phyloP scores from a whole-genome alignment of 2,797 vertebrate species.

The Sebastes taczanowskii region DNA sequence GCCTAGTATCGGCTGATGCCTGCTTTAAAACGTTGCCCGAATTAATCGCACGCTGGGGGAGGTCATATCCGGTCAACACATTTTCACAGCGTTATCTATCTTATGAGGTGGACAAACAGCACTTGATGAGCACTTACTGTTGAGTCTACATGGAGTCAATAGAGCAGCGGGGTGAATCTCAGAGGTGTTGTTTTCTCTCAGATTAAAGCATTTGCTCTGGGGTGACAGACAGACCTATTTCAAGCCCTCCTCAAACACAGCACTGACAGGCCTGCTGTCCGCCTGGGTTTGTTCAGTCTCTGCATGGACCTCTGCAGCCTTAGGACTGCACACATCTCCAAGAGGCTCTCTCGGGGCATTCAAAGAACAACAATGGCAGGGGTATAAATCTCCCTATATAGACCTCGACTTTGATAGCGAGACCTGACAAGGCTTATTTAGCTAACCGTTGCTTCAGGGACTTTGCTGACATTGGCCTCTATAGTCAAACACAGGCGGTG shows the following conservation, averaged over 20 bases:
- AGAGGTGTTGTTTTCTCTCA: slow-evolving; percentile 52
- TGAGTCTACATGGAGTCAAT: slow-evolving; percentile 40
- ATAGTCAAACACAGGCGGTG: slow-evolving; percentile 50
- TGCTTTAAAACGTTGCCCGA: neutral
- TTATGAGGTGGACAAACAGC: slow-evolving; percentile 16
- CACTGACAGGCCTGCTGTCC: slow-evolving; percentile 42
- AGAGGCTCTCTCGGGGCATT: slow-evolving; percentile 73
- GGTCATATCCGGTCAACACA: neutral
- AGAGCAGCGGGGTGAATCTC: slow-evolving; percentile 25
- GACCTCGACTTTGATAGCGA: slow-evolving; percentile 71
- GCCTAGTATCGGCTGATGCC: neutral
- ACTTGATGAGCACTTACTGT: slow-evolving; percentile 22
- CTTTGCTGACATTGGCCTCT: slow-evolving; percentile 54
- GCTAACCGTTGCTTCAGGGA: slow-evolving; percentile 58
- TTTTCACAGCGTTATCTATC: neutral
- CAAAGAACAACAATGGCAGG: slow-evolving; percentile 84
- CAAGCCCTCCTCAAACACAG: slow-evolving; percentile 63
- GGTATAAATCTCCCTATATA: slow-evolving; percentile 72
- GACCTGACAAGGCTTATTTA: slow-evolving; percentile 72
- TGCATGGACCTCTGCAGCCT: slow-evolving; percentile 46
- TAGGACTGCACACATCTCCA: slow-evolving; percentile 58
- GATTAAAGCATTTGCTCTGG: slow-evolving; percentile 64
- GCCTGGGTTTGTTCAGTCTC: slow-evolving; percentile 45
- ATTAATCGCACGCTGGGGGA: neutral
- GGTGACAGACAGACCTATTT: slow-evolving; percentile 52